phyloP scores from a whole-genome alignment of 1,140 invertebrate species.

The Himalopsyche phryganea region DNA sequence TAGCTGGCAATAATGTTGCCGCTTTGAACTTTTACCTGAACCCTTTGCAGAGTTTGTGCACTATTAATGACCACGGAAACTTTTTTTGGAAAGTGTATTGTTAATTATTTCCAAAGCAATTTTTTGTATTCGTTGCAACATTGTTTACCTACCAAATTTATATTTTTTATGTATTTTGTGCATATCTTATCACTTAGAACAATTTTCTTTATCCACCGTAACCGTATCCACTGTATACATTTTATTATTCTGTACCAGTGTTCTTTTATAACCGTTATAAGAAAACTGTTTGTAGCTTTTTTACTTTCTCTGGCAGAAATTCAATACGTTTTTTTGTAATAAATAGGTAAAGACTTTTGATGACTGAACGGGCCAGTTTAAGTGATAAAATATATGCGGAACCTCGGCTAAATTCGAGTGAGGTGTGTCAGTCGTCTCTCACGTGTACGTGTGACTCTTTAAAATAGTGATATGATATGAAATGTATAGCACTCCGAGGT shows the following conservation, averaged over 20 bases:
- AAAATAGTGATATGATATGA: conserved; percentile 16
- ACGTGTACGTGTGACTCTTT: conserved; percentile 27
- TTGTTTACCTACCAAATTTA: conserved; percentile 19
- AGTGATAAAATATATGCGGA: conserved; percentile 30
- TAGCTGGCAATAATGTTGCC: conserved; percentile 11
- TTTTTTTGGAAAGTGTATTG: conserved; percentile 32
- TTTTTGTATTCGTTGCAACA: conserved; percentile 15
- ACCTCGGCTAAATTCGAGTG: conserved; percentile 28
- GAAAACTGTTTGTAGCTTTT: conserved; percentile 26
- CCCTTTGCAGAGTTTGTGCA: conserved; percentile 32
- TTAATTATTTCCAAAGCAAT: conserved; percentile 26
- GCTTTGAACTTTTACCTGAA: conserved; percentile 25
- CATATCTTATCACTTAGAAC: conserved; percentile 21
- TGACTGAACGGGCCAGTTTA: conserved; percentile 34
- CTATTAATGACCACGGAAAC: conserved; percentile 31
- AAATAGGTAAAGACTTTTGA: conserved; percentile 23
- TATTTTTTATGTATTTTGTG: conserved; percentile 22
- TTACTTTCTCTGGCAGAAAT: conserved; percentile 25
- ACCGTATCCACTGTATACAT: conserved; percentile 7
- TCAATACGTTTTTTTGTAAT: conserved; percentile 24
- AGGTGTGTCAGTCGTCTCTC: conserved; percentile 26
- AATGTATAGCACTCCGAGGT: conserved; percentile 26
- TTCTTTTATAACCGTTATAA: conserved; percentile 21
- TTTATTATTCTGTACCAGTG: conserved; percentile 20
- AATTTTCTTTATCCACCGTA: conserved; percentile 20